These are phyloP conservation scores for Sphenodon punctatus DNA, from an alignment of 2,797 vertebrate genomes.

Conservation along the genomic window DNA sequence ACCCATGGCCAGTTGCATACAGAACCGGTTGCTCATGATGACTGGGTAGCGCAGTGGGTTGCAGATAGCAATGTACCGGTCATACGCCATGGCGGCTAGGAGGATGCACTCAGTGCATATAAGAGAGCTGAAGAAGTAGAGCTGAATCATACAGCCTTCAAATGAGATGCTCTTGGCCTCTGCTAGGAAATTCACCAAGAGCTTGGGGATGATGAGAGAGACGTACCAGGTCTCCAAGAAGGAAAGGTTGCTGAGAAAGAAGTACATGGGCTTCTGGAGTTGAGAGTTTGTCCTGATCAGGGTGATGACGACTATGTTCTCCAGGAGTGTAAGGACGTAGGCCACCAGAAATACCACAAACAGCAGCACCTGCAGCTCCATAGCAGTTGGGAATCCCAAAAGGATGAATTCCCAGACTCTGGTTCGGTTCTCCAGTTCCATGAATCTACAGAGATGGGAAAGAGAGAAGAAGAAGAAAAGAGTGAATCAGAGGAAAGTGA, in stretches of 20 bases:
- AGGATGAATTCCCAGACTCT: slow-evolving; percentile 46
- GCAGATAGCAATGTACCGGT: slow-evolving; percentile 60
- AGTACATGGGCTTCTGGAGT: slow-evolving; percentile 61
- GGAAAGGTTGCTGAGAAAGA: slow-evolving; percentile 63
- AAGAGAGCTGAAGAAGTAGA: slow-evolving; percentile 59
- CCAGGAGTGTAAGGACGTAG: slow-evolving; percentile 36
- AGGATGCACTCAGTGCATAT: slow-evolving; percentile 57
- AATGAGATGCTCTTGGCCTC: slow-evolving; percentile 40
- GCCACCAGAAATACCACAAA: slow-evolving; percentile 36
- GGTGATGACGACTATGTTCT: slow-evolving; percentile 36
- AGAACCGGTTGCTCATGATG: slow-evolving; percentile 36
- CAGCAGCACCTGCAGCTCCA: slow-evolving; percentile 33
- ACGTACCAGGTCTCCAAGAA: slow-evolving; percentile 61
- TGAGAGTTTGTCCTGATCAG: slow-evolving; percentile 13
- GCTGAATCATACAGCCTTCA: slow-evolving; percentile 54
- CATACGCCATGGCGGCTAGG: slow-evolving; percentile 59
- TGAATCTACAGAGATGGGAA: not conserved
- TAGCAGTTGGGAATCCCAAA: slow-evolving; percentile 39
- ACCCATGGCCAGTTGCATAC: slow-evolving; percentile 21
- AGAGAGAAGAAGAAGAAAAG: not conserved
- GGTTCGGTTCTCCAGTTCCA: slow-evolving; percentile 21
- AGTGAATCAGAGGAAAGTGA: too few species aligned
- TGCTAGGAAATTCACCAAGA: slow-evolving; percentile 9
- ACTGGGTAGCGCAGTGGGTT: slow-evolving; percentile 34
- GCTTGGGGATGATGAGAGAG: slow-evolving; percentile 56